A percentile compares a stretch with the other conserved stretches of the same genome.
These are phyloP conservation scores for Augiades crinisus DNA, from an alignment of 2,888 invertebrate genomes.

Conservation along the genomic window DNA sequence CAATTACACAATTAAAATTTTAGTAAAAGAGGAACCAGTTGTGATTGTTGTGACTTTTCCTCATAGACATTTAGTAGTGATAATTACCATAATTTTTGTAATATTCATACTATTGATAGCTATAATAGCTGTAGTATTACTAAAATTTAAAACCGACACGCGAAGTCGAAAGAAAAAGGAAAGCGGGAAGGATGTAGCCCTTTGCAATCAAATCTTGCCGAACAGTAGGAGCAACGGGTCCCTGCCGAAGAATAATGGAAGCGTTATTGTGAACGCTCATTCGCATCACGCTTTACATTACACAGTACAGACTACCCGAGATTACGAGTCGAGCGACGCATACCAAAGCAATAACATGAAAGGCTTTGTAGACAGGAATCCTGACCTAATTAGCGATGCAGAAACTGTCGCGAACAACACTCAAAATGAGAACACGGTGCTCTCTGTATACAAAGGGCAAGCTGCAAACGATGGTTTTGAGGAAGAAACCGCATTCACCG, in stretches of 20 bases:
- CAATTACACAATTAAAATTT: constrained; percentile 90
- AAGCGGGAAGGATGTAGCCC: constrained; percentile 82
- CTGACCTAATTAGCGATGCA: constrained; percentile 90
- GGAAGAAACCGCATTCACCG: constrained; percentile 67
- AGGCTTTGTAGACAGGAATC: constrained; percentile 85
- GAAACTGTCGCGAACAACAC: constrained; percentile 81
- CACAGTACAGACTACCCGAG: constrained; percentile 71
- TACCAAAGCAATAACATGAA: constrained; percentile 75
- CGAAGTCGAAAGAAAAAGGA: constrained; percentile 78
- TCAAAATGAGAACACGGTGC: constrained; percentile 68
- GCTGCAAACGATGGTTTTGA: constrained; percentile 63
- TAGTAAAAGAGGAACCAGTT: constrained; percentile 87
- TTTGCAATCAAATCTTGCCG: constrained; percentile 79
- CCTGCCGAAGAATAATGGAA: constrained; percentile 79
- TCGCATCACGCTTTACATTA: constrained; percentile 81
- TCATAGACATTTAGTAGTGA: constrained; percentile 86
- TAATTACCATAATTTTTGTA: constrained; percentile 84
- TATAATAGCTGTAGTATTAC: constrained; percentile 84
- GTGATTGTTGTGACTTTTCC: constrained; percentile 86
- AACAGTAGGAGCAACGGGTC: constrained; percentile 71
- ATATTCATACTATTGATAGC: constrained; percentile 84
- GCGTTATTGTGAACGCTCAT: constrained; percentile 77
- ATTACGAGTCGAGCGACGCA: constrained; percentile 80
- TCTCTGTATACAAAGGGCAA: constrained; percentile 72
- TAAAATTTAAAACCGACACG: constrained; percentile 77